Evolutionary conservation across 2,888 invertebrate species (phyloP).

Genomic region (Oeneis ivallda): DNA sequence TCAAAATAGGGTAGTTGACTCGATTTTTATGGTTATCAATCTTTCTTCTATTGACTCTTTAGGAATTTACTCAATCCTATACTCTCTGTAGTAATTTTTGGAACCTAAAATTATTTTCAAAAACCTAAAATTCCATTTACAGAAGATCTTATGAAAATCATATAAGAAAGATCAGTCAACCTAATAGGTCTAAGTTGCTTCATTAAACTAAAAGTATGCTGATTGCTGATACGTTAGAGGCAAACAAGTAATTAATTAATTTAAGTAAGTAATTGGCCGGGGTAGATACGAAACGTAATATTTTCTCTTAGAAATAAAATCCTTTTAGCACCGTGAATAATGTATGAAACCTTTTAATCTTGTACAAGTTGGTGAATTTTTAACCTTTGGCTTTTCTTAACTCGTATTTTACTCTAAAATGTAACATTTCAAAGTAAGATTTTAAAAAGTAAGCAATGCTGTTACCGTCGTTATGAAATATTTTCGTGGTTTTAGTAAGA

Average conservation of each 20-base stretch:
- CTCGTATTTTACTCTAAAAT: conserved; percentile 19
- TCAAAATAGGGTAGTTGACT: too few relatives aligned
- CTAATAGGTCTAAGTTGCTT: conserved; percentile 58
- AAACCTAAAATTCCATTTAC: too few relatives aligned
- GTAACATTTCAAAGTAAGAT: conserved; percentile 14
- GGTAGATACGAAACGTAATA: conserved; percentile 61
- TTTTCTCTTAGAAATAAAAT: conserved; percentile 63
- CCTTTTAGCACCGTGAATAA: conserved; percentile 61
- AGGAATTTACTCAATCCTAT: too few relatives aligned
- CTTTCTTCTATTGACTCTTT: too few relatives aligned
- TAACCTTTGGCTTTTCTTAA: conserved; percentile 29
- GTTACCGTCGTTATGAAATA: neutral
- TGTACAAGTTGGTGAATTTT: conserved; percentile 33
- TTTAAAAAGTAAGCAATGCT: neutral
- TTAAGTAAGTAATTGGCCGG: conserved; percentile 74
- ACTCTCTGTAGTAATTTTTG: too few relatives aligned
- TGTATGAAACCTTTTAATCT: conserved; percentile 55
- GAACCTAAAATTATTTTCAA: too few relatives aligned
- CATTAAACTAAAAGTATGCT: conserved; percentile 76
- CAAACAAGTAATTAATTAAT: conserved; percentile 76
- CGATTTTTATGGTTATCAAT: too few relatives aligned
- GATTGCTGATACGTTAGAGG: conserved; percentile 71
- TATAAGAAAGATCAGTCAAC: neutral
- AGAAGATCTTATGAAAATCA: too few relatives aligned
- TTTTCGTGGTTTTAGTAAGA: neutral